A percentile compares a stretch with the other conserved stretches of the same genome.
Evolutionary conservation across 2,888 invertebrate genomes (phyloP).

Genomic region (Sabatieria punctata): DNA sequence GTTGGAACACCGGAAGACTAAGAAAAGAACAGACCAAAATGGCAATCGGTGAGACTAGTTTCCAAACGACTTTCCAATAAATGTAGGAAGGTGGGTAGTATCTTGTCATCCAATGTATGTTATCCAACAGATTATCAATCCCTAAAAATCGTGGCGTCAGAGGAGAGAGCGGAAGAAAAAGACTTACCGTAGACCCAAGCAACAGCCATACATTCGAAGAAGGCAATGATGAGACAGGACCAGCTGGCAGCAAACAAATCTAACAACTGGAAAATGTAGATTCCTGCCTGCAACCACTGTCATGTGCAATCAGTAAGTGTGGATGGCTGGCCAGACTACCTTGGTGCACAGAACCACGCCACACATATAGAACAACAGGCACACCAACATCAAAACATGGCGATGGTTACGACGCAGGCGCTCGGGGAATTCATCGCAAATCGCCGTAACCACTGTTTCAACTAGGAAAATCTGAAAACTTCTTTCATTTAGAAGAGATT

Average conservation of each 20-base stretch:
- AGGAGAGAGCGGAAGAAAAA: neutral
- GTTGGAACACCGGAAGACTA: no score
- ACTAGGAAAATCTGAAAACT: constrained; percentile 37
- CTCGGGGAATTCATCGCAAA: constrained; percentile 39
- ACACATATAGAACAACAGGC: constrained; percentile 21
- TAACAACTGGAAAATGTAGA: constrained; percentile 40
- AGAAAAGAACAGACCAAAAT: constrained; percentile 46
- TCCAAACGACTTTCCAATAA: constrained; percentile 59
- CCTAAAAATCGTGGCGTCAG: constrained; percentile 19
- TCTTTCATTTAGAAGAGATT: neutral
- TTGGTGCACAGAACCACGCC: constrained; percentile 26
- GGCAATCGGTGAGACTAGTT: constrained; percentile 48
- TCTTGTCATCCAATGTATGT: constrained; percentile 43
- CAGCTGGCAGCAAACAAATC: constrained; percentile 41
- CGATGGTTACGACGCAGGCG: constrained; percentile 26
- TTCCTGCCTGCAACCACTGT: no score
- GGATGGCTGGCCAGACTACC: no score
- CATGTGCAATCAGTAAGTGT: no score
- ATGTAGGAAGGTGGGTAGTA: constrained; percentile 42
- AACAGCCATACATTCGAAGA: constrained; percentile 42
- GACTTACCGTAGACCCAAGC: constrained; percentile 39
- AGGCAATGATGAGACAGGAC: constrained; percentile 39
- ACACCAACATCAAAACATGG: constrained; percentile 21
- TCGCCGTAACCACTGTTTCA: constrained; percentile 41
- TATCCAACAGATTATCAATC: constrained; percentile 37